Conservation (phyloP, 2,888 invertebrate species). For the Bimastos eiseni region DNA sequence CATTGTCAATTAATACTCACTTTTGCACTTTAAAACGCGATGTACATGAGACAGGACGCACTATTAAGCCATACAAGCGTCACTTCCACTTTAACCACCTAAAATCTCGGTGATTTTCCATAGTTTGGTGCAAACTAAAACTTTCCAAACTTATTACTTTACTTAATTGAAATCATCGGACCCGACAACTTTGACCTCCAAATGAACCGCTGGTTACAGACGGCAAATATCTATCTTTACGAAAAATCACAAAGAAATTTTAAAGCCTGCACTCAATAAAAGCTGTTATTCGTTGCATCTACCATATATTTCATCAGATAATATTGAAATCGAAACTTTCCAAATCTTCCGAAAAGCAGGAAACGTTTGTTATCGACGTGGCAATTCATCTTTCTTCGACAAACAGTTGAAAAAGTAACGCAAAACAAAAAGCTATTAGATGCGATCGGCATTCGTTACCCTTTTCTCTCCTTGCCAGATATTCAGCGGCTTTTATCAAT, state of each 20-base stretch:
- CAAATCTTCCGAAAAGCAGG: not conserved
- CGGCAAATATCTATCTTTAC: not conserved
- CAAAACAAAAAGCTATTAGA: not conserved
- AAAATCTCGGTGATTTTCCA: not conserved
- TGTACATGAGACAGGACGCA: not conserved
- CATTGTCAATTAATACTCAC: not conserved
- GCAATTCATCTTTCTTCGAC: constrained; percentile 5
- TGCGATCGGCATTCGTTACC: constrained; percentile 19
- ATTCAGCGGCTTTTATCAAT: not conserved
- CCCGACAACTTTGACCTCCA: not conserved
- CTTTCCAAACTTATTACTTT: not conserved
- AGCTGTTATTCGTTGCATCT: not conserved
- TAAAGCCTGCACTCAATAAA: not conserved
- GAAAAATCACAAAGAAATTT: not conserved
- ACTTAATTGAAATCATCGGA: not conserved
- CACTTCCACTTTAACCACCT: not conserved
- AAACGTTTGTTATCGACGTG: not conserved
- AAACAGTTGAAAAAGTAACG: not conserved
- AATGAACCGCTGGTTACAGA: not conserved
- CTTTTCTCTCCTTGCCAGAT: not conserved
- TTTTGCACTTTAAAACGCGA: not conserved
- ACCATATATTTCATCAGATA: not conserved
- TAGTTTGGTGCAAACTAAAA: not conserved
- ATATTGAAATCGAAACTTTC: constrained; percentile 5
- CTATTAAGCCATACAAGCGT: not conserved